Evolutionary conservation across 2,797 vertebrate species (phyloP).

Genomic region (Micropoecilia bifurca): DNA sequence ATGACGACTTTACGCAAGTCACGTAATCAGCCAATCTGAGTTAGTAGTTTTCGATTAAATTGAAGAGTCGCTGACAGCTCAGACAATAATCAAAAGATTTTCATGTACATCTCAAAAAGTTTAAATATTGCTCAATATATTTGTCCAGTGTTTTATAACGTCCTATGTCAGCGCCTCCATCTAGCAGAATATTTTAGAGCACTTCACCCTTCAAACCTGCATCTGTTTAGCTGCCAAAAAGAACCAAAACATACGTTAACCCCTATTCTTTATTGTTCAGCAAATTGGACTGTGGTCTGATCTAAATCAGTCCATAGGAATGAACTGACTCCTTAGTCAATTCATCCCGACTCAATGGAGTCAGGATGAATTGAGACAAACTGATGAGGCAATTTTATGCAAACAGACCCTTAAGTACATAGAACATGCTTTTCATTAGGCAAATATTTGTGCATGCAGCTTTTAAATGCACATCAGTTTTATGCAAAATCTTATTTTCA

Average conservation of each 20-base stretch:
- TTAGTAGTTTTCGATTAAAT: background rate
- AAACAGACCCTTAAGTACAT: background rate
- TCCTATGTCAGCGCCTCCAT: background rate
- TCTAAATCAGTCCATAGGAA: background rate
- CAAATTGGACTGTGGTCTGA: background rate
- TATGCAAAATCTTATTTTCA: background rate
- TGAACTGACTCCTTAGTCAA: no score
- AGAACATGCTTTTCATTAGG: background rate
- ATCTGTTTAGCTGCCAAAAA: background rate
- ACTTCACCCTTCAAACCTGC: background rate
- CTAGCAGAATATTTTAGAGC: background rate
- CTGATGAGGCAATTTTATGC: background rate
- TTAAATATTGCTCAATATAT: no score
- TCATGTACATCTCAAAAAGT: background rate
- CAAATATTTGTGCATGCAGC: background rate
- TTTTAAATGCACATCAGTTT: background rate
- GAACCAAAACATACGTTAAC: background rate
- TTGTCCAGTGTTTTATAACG: background rate
- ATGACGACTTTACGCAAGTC: slow-evolving; percentile 16
- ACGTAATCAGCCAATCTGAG: slow-evolving; percentile 22
- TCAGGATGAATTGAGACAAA: background rate
- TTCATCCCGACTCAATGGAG: background rate
- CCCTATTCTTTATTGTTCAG: background rate
- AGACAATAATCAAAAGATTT: background rate
- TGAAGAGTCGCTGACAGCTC: background rate